phyloP scores from a whole-genome alignment of 2,888 invertebrate genomes.

The Leptopterna dolabrata region DNA sequence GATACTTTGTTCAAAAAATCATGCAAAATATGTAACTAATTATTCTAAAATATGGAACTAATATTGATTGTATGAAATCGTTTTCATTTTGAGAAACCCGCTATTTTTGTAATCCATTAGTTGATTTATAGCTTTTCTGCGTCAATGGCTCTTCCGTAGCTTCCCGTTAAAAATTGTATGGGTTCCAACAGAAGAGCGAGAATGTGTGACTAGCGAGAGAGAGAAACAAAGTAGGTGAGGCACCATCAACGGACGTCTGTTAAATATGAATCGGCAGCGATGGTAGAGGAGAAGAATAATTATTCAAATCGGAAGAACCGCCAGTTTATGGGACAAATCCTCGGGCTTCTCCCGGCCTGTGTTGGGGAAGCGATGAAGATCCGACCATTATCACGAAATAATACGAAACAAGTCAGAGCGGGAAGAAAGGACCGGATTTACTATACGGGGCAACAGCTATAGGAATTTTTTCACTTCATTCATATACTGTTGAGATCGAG shows the following conservation, averaged over 20 bases:
- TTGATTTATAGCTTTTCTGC: too few species aligned
- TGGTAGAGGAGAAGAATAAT: background rate
- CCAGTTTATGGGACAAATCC: background rate
- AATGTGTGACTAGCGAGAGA: background rate
- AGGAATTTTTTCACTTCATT: background rate
- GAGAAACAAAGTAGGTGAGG: background rate
- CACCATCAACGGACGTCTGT: background rate
- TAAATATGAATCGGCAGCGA: background rate
- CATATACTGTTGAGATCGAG: background rate
- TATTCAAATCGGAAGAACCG: background rate
- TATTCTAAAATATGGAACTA: too few species aligned
- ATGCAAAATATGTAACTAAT: too few species aligned
- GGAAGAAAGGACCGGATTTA: background rate
- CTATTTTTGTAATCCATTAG: too few species aligned
- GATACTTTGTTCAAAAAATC: too few species aligned
- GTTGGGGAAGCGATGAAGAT: background rate
- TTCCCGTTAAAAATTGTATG: too few species aligned
- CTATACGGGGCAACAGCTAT: background rate
- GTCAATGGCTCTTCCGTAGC: too few species aligned
- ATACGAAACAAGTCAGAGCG: background rate
- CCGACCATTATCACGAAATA: background rate
- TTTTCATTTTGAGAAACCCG: too few species aligned
- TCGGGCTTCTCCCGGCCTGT: background rate
- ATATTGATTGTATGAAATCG: too few species aligned
- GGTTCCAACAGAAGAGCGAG: background rate